Base-by-base conservation (phyloP, 2,113 vertebrate species). In the Caloenas nicobarica region DNA sequence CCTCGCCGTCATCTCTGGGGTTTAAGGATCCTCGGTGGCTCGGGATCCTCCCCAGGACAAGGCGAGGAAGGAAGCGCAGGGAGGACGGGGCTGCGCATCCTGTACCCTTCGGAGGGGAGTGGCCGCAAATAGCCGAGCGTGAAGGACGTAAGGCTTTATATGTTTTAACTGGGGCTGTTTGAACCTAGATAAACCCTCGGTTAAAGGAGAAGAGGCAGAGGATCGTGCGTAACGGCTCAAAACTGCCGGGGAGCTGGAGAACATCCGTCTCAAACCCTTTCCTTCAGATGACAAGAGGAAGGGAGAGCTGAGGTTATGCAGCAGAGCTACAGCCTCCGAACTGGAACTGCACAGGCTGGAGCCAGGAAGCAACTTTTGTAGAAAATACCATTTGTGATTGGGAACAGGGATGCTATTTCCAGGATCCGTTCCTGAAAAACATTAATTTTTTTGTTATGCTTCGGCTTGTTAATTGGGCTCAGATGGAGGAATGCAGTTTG, bases 51-150 rank as follows among this genome's bases (percentile, higher is more conserved):
- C 97, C 97, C 85, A 97, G 96, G 97, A 92, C 97, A 97, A 97
- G 97, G 91, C 96, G 26, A 98, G 98, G 98, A 98, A 98, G 98
- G 98, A 98, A 98, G 97, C 96, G 61, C 76, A 96, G 96, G 97
- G 98, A 98, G 98, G 97, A 98, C 97, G 98, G 96, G 96, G 95
- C 91, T 85, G 97, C 95, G 96, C 97, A 98, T 98, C 98, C 98
- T 98, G 98, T 98, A 91, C 97, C 90, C 97, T 98, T 96, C 3
- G 1, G 70, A 95, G 95, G 96, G 97, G 96, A 95, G 97, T 97
- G 97, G 97, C 95, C 51, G 79, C 65, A 78, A 61, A 88, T 64
- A 97, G 95, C 83, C 28, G 82, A 23, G 96, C 95, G n/a, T 22
- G 87, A 65, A 94, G 96, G 94, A 97, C 78, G n/a, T 88, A 80